Base-by-base conservation (phyloP, 2,797 vertebrate species). In the Lepilemur septentrionalis region DNA sequence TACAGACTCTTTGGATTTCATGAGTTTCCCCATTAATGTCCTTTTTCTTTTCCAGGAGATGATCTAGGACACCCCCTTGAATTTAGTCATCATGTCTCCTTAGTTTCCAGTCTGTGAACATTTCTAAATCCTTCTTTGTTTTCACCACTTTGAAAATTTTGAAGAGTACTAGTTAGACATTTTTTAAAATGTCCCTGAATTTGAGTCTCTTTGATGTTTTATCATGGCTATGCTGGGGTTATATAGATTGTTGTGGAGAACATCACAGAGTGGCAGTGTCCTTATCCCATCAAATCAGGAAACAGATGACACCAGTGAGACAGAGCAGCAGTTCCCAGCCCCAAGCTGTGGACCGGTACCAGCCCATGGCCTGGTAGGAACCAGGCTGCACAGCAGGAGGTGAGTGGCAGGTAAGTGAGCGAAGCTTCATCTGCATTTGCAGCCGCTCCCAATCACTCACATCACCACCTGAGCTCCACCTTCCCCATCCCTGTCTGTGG, bases 221-320 rank as follows among this genome's bases (percentile, higher is more conserved):
- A 28, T 38, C n/a, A 28, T 17, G 7, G 14, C 6, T 48, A 0
- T 0, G 48, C 1, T 28, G 1, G 1, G 2, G 46, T 23, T n/a
- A n/a, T 61, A 30, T 8, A 32, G 7, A 57, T n/a, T 23, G 3
- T 38, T 38, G 32, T 35, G 6, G 63, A 55, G 23, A 52, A 25
- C 20, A 13, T 18, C 23, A 28, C 10, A 22, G 0, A 41, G 18
- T 25, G 23, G 23, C 32, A 1, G 1, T 35, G 55, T 79, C 20
- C 25, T 32, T 14, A 18, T 65, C 9, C 63, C 30, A 48, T 63
- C 25, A 67, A 38, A 11, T n/a, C 20, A 22, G 38, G 22, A 57
- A 73, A 32, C 14, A 30, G 0, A 10, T 38, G 48, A 35, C 15
- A 48, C 22, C 11, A 25, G 15, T n/a, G 63, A 59, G 57, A 65